phyloP scores from a whole-genome alignment of 2,113 vertebrate species.

The Percopsis transmontana region DNA sequence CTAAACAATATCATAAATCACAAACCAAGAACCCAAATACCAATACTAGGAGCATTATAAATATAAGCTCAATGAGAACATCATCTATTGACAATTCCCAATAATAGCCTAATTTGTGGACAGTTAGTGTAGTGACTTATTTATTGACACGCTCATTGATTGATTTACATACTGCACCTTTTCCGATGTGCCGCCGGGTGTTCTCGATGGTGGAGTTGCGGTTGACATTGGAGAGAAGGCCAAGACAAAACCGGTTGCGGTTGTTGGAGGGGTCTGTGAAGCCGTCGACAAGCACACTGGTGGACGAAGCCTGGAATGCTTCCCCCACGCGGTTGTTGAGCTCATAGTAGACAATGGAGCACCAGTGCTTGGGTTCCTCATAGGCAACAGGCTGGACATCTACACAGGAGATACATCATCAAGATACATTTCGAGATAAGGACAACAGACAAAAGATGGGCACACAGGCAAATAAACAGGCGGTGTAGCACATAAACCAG shows the following conservation, averaged over 20 bases:
- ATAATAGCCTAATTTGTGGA: conserved; percentile 40
- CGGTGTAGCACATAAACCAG: too few species aligned
- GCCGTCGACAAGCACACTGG: conserved; percentile 94
- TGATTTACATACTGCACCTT: conserved; percentile 77
- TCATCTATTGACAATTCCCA: conserved; percentile 26
- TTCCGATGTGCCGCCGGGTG: conserved; percentile 95
- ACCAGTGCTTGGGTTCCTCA: conserved; percentile 98
- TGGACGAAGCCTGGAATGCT: conserved; percentile 96
- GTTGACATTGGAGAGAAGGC: conserved; percentile 97
- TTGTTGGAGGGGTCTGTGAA: conserved; percentile 99
- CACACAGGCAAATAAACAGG: not conserved
- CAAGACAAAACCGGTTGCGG: conserved; percentile 97
- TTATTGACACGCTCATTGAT: conserved; percentile 6
- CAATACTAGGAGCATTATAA: too few species aligned
- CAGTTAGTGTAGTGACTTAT: not conserved
- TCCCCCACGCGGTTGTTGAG: conserved; percentile 97
- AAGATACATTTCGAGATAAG: conserved; percentile 37
- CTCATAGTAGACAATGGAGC: conserved; percentile 99
- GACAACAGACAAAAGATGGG: not conserved
- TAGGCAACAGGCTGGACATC: conserved; percentile 98
- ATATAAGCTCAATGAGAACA: too few species aligned
- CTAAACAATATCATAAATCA: too few species aligned
- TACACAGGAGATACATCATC: conserved; percentile 71
- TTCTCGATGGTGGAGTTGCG: conserved; percentile 99
- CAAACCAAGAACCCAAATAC: too few species aligned